Base-by-base conservation (phyloP, 2,888 invertebrate genomes). In the Drosophila cyrtoloma region DNA sequence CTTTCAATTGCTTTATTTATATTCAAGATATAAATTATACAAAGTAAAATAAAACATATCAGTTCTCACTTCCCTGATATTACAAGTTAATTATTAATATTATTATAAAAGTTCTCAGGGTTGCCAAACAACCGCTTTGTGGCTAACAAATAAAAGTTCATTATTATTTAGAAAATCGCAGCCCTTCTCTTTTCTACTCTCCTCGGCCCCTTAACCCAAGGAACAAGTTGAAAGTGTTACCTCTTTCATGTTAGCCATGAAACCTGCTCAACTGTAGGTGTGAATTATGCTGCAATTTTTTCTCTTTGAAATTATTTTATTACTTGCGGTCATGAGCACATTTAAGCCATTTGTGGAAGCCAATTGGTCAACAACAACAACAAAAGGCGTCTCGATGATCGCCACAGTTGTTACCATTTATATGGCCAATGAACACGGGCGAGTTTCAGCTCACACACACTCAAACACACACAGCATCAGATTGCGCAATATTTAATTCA, bases 301-400 rank as follows among this genome's bases (percentile, higher is more conserved):
- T 81, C 33, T 81, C 73, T 86, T 47, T 26, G 4, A 16, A 57
- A 88, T 89, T 84, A 82, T 89, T 88, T 90, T 82, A 89, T 88
- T 83, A 79, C 88, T 84, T 82, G 84, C 84, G 88, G 90, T 89
- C 90, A 88, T 90, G 90, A 90, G 90, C 90, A 71, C 90, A 79
- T 86, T 90, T 83, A 88, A 84, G 74, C 90, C 85, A 89, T 86
- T 86, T 86, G 89, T 75, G 89, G 87, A 82, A 73, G 83, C 58
- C 83, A 83, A 75, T 84, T 84, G 75, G 87, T 71, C 68, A 64
- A 66, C 53, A 52, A 28, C 39, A 33, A 9, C 61, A 64, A 56
- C 65, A 59, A 58, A 53, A 50, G 51, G 56, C 67, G 47, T 32
- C 66, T 62, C 51, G 61, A 59, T 67, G 63, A 71, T 74, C 75